Conservation (phyloP, 2,797 vertebrate genomes). For the Acanthurus lineatus region DNA sequence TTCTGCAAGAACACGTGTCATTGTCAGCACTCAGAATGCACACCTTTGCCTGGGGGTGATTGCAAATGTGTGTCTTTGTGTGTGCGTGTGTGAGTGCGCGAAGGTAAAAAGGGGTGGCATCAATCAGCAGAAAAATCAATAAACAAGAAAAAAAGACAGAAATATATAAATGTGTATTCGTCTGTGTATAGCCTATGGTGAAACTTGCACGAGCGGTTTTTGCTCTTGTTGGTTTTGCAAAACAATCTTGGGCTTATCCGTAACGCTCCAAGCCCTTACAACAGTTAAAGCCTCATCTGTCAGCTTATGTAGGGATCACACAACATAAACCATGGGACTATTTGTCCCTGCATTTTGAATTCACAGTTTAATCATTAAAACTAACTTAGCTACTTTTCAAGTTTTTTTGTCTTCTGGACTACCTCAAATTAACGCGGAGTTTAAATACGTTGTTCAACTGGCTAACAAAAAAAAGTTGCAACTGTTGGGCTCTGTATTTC, state of each 20-base stretch:
- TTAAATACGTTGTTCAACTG: too few relatives aligned
- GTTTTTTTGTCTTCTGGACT: too few relatives aligned
- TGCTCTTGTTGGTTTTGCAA: neutral
- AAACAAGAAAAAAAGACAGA: slow-evolving; percentile 15
- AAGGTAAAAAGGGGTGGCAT: neutral
- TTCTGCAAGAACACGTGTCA: slow-evolving; percentile 86
- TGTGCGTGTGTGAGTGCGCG: neutral
- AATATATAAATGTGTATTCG: neutral
- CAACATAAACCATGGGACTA: too few relatives aligned
- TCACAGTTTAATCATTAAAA: neutral
- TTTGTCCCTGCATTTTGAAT: neutral
- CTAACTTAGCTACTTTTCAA: neutral
- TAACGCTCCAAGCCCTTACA: neutral
- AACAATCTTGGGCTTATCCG: neutral
- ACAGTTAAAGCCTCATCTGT: neutral
- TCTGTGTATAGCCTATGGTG: neutral
- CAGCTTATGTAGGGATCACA: neutral
- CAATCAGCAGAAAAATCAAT: slow-evolving; percentile 43
- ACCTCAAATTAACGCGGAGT: too few relatives aligned
- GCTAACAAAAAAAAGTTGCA: neutral
- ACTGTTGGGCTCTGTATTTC: neutral
- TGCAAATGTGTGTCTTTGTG: slow-evolving; percentile 1
- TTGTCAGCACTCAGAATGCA: slow-evolving; percentile 22
- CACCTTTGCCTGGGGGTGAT: neutral
- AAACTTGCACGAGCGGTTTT: too few relatives aligned